Percentiles rank a stretch among this genome's conserved stretches.
Evolutionary conservation across 1,140 invertebrate genomes (phyloP).

Genomic region (Drosophila nikananu): DNA sequence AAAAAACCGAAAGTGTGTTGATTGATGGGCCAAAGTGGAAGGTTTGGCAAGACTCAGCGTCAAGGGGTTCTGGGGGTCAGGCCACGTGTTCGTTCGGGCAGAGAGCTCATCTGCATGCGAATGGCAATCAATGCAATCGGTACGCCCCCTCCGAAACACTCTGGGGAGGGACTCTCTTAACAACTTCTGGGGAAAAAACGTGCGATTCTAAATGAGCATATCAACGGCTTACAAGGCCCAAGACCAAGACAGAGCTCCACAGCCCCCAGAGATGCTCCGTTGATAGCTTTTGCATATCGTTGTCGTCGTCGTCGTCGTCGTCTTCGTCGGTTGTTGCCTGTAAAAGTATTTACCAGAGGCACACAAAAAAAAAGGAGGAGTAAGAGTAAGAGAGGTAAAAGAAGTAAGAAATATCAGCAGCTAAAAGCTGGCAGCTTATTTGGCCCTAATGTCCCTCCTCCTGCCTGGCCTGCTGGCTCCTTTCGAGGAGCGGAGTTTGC

Average conservation of each 20-base stretch:
- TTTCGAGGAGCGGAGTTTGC: slow-evolving; percentile 5
- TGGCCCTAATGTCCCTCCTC: slow-evolving; percentile 69
- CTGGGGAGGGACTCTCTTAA: slow-evolving; percentile 50
- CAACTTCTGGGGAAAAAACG: slow-evolving; percentile 82
- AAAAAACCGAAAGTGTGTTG: slow-evolving; percentile 83
- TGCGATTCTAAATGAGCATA: slow-evolving; percentile 84
- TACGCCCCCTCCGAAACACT: slow-evolving; percentile 27
- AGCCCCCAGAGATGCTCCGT: slow-evolving; percentile 66
- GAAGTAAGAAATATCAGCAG: slow-evolving; percentile 13
- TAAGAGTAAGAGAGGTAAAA: slow-evolving; percentile 1
- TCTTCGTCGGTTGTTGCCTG: slow-evolving; percentile 16
- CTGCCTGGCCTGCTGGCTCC: neutral
- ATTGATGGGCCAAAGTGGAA: slow-evolving; percentile 75
- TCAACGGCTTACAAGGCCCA: slow-evolving; percentile 77
- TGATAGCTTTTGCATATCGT: slow-evolving; percentile 84
- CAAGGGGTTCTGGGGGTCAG: slow-evolving; percentile 61
- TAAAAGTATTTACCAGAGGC: slow-evolving; percentile 49
- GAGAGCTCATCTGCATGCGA: slow-evolving; percentile 73
- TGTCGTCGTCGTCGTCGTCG: slow-evolving; percentile 47
- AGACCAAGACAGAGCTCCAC: slow-evolving; percentile 32
- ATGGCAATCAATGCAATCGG: slow-evolving; percentile 75
- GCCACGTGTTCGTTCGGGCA: slow-evolving; percentile 29
- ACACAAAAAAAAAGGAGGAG: slow-evolving; percentile 12
- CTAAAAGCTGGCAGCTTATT: slow-evolving; percentile 77
- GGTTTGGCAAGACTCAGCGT: slow-evolving; percentile 6